Evolutionary conservation across 2,888 invertebrate genomes (phyloP), one percentile per base, ranked within the genome.

Genomic region (Dicyrtomina minuta): DNA sequence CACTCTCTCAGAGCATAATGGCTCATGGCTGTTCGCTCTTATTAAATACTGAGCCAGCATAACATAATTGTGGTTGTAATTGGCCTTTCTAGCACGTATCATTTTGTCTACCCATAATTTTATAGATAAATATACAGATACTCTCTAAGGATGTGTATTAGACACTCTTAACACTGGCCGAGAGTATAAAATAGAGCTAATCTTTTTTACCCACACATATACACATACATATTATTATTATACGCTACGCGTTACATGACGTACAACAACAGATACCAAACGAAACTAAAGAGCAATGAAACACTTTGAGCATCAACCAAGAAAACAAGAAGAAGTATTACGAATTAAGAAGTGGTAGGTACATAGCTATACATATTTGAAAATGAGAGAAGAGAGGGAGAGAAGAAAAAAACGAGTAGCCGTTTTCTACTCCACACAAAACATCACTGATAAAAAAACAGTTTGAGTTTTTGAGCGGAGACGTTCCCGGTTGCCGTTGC

Each of bases 21-120:
- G 33, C 33, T 33, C 33, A 33, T 33, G 33, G 33, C 33, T 33
- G 20, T 22, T 58, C 17, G 39, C 58, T 58, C 58, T 20, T 58
- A 58, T 64, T 64, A 51, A 64, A 64, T 51, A 64, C 51, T 51
- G 51, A 39, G 64, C 33, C 51, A 46, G 64, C 22, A 22, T 20
- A 64, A 33, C 51, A 64, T 64, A 64, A 64, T 64, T 51, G 51
- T 64, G 39, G 39, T 39, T 64, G 64, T 64, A 64, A 64, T 64
- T 64, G 64, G 64, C 12, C 64, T 39, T 39, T 33, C 51, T 49
- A 51, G 64, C 64, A 64, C 64, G 64, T 64, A 64, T 64, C 64
- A 64, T 64, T 64, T 64, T 64, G 33, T 64, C 27, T 33, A 33
- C 33, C 33, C 33, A 33, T 33, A 33, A 33, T 22, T 24, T n/a